Evolutionary conservation across 2,888 invertebrate species (phyloP).

Genomic region (Atrina japonica): DNA sequence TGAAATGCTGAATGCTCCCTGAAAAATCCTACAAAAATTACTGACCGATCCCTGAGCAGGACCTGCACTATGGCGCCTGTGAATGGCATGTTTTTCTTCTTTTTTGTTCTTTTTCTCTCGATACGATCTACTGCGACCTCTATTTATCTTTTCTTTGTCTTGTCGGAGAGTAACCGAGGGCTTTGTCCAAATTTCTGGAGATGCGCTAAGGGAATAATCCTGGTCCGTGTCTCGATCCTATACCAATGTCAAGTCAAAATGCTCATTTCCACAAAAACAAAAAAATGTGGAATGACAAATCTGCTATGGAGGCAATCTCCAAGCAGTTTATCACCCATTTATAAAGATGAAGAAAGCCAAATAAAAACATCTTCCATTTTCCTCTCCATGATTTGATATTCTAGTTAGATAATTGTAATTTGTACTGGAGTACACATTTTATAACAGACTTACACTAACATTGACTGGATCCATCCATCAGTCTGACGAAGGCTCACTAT

Average conservation of each 20-base stretch:
- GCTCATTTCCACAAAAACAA: not conserved
- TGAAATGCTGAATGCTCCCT: conserved; percentile 8
- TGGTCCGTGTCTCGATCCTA: conserved; percentile 57
- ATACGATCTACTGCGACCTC: conserved; percentile 72
- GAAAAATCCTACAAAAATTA: conserved; percentile 9
- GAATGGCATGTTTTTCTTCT: conserved; percentile 82
- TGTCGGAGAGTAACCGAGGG: conserved; percentile 24
- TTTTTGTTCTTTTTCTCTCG: conserved; percentile 78
- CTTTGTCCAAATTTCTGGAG: conserved; percentile 27
- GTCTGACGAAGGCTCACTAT: no score
- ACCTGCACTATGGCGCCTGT: conserved; percentile 76
- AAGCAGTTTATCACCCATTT: no score
- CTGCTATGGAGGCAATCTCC: no score
- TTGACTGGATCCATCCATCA: no score
- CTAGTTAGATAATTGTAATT: no score
- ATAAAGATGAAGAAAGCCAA: not conserved
- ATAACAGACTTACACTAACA: no score
- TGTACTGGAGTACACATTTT: no score
- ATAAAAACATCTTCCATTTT: not conserved
- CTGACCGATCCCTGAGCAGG: conserved; percentile 32
- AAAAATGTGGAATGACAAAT: no score
- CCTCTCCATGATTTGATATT: not conserved
- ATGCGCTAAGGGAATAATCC: conserved; percentile 24
- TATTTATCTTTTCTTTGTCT: conserved; percentile 52
- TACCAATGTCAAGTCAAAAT: conserved; percentile 1